Evolutionary conservation across 2,888 invertebrate species (phyloP), one percentile per base, ranked within the genome.

Genomic region (Hetaerina titia): DNA sequence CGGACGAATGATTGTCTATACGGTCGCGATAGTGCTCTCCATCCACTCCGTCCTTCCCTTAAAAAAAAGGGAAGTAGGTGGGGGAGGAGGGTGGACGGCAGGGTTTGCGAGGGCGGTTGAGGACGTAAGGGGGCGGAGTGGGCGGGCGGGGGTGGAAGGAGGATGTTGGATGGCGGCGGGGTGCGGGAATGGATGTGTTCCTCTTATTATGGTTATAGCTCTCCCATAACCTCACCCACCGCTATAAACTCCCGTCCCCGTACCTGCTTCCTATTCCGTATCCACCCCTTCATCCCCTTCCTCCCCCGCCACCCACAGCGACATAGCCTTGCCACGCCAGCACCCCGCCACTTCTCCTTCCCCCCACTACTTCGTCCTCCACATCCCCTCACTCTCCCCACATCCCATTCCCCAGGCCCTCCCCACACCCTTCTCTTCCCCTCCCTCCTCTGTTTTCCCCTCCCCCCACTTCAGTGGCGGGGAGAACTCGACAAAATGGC

Each of bases 401-500:
- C 4, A 45, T 45, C 45, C 45, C 45, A 45, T 45, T 45, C 45
- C 45, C 45, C 45, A 45, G 45, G 45, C 69, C 69, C n/a, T 8
- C 69, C 4, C 69, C 69, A n/a, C 69, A n/a, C 69, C 69, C 69
- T n/a, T n/a, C 5, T 63, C 45, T 45, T 45, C 45, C 69, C 17
- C 69, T 22, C 69, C 69, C 63, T 19, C 17, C 63, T 69, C 9
- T n/a, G n/a, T 81, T 9, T 25, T 5, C 81, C 25, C 81, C 81
- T n/a, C 81, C 31, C 81, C 81, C 0, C 60, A 60, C 81, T 13
- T 31, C 81, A 13, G 13, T 13, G 31, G 81, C n/a, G n/a, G n/a
- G n/a, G n/a, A 19, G n/a, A 31, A 4, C 81, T n/a, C 90, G 69
- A 92, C 92, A 92, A 92, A 92, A 92, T 92, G 92, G 92, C 92